A percentile compares a stretch with the other conserved stretches of the same genome.
Evolutionary conservation across 2,888 invertebrate species (phyloP).

Genomic region (Lagria hirta): DNA sequence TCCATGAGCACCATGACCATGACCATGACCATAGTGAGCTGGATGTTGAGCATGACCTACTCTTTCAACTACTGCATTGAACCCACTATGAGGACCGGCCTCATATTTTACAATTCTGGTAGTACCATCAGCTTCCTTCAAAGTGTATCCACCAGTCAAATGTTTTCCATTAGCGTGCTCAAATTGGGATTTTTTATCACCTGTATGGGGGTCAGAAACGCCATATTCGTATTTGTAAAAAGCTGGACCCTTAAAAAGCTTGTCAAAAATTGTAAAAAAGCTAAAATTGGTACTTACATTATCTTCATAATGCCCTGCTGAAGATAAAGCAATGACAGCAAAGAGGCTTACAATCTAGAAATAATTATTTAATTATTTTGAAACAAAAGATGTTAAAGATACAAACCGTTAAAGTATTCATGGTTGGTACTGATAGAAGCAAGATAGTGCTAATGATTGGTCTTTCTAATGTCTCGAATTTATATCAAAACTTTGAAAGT

Average conservation of each 20-base stretch:
- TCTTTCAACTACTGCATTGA: conserved; percentile 40
- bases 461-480: too few species aligned
- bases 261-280: neutral
- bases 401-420: too few species aligned
- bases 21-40: conserved; percentile 31
- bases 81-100: conserved; percentile 37
- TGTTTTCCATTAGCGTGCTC: conserved; percentile 40
- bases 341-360: too few species aligned
- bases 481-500: too few species aligned
- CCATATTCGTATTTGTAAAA: conserved; percentile 42
- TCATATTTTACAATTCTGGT: conserved; percentile 40
- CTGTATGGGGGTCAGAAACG: conserved; percentile 41
- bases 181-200: conserved; percentile 41
- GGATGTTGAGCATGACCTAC: conserved; percentile 39
- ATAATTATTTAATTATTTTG: too few species aligned
- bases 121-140: conserved; percentile 44
- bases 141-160: conserved; percentile 39
- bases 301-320: too few species aligned
- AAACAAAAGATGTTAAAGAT: too few species aligned
- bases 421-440: too few species aligned
- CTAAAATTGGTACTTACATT: conserved; percentile 1
- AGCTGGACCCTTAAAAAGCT: conserved; percentile 29
- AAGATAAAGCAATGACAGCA: too few species aligned
- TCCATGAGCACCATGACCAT: conserved; percentile 11
- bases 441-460: too few species aligned